These are phyloP conservation scores for Cricetomys ansorgei DNA, from an alignment of 2,113 vertebrate species.

Conservation along the genomic window DNA sequence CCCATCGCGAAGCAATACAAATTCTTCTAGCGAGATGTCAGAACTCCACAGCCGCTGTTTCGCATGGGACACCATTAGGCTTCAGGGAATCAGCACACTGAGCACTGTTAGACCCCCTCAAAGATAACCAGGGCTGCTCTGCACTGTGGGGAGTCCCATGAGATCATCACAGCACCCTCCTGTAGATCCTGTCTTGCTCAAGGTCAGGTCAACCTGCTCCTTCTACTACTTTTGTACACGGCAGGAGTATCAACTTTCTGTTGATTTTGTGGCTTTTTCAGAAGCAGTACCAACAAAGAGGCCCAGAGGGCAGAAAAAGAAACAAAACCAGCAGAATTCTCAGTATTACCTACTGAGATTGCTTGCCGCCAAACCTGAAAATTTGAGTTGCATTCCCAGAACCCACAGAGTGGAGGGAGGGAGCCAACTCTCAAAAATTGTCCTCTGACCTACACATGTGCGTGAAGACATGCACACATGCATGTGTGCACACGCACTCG, in stretches of 20 bases:
- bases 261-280: background rate
- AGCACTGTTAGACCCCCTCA: background rate
- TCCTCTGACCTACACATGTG: background rate
- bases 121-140: background rate
- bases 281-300: background rate
- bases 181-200: background rate
- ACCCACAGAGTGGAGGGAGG: background rate
- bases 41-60: background rate
- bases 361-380: background rate
- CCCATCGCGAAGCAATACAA: background rate
- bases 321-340: background rate
- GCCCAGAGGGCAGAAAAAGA: no score
- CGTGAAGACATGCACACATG: no score
- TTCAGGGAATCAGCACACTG: background rate
- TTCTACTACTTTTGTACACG: background rate
- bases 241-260: background rate
- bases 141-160: background rate
- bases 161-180: background rate
- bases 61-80: background rate
- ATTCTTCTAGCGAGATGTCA: background rate
- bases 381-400: background rate
- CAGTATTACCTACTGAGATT: no score
- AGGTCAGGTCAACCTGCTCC: background rate
- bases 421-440: no score
- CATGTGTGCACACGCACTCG: background rate